Percentiles rank a stretch among this genome's conserved stretches.
Conservation (phyloP, 2,797 vertebrate species). For the Peromyscus nudipes region DNA sequence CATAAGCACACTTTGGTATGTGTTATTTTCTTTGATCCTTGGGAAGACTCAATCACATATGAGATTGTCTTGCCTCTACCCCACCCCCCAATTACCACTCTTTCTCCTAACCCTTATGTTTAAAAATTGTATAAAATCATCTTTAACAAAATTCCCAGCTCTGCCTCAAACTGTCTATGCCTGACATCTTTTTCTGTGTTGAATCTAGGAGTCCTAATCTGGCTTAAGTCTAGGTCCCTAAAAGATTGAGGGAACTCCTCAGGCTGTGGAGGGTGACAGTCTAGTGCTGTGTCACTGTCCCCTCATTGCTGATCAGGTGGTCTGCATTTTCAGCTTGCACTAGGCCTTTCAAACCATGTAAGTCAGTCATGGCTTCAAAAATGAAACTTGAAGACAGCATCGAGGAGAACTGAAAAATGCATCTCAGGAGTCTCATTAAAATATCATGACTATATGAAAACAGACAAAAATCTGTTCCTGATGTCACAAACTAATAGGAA, state of each 20-base stretch:
- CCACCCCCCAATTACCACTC: neutral
- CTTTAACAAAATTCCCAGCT: neutral
- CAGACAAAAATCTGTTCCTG: slow-evolving; percentile 3
- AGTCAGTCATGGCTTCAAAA: slow-evolving; percentile 33
- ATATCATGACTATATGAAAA: slow-evolving; percentile 24
- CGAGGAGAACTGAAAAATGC: neutral
- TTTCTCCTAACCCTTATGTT: neutral
- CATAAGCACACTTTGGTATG: neutral
- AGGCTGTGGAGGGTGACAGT: neutral
- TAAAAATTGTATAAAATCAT: neutral
- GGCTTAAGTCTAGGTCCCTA: neutral
- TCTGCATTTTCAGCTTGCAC: neutral
- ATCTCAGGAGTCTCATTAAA: slow-evolving; percentile 47
- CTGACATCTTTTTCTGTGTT: neutral
- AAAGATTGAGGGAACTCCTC: neutral
- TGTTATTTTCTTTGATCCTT: neutral
- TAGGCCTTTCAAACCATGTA: neutral
- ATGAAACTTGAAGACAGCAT: neutral
- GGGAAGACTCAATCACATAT: neutral
- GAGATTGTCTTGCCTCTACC: neutral
- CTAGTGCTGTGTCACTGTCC: neutral
- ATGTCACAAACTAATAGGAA: slow-evolving; percentile 44
- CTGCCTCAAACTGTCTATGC: neutral
- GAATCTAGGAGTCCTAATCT: neutral
- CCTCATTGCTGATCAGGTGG: neutral